Evolutionary conservation across 2,888 invertebrate genomes (phyloP).

Genomic region (Digitonthophagus gazella): DNA sequence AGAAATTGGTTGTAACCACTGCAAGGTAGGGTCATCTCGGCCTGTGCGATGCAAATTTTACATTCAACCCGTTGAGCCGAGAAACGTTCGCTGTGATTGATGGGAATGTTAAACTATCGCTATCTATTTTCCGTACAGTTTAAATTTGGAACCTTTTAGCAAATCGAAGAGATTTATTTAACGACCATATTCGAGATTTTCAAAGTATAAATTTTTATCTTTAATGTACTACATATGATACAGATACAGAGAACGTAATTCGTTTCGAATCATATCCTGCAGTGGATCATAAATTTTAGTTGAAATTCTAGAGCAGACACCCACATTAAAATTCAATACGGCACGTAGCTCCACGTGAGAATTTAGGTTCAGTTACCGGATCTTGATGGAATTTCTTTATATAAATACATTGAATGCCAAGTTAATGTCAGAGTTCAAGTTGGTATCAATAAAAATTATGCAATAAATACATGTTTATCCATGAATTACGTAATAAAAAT

Average conservation of each 20-base stretch:
- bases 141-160: not conserved
- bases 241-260: not conserved
- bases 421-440: not conserved
- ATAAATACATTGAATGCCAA: not conserved
- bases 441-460: too few species aligned
- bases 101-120: not conserved
- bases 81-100: not conserved
- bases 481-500: too few species aligned
- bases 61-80: not conserved
- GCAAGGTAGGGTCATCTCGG: not conserved
- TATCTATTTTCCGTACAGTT: not conserved
- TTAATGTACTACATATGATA: not conserved
- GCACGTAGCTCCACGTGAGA: not conserved
- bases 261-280: not conserved
- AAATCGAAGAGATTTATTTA: not conserved
- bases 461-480: too few species aligned
- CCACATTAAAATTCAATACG: not conserved
- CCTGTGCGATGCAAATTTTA: not conserved
- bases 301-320: not conserved
- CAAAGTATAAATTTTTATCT: not conserved
- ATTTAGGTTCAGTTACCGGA: not conserved
- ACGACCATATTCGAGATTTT: not conserved
- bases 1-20: slow-evolving; percentile 8
- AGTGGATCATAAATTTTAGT: not conserved
- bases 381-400: not conserved